Base-by-base conservation (phyloP, 2,888 invertebrate genomes). In the Clanis bilineata region DNA sequence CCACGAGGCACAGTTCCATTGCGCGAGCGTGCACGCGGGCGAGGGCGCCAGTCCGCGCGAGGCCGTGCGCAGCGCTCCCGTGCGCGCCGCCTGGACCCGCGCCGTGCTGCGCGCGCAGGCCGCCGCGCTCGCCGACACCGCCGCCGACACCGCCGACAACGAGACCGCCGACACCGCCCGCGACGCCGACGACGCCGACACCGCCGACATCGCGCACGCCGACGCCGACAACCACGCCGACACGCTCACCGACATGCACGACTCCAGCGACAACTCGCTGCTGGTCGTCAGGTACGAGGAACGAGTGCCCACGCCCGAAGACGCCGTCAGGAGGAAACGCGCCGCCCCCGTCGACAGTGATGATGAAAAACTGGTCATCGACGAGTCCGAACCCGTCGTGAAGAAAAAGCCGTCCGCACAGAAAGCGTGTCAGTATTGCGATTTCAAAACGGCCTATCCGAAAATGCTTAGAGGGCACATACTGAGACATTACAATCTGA, bases 1-100 rank as follows among this genome's bases (percentile, higher is more conserved):
- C 67, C 90, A 91, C 67, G 86, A 88, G 64, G 90, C 88, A 1
- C 90, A 86, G 71, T 85, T 82, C 61, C 92, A 92, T 65, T 85
- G 89, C 63, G 83, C 80, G 64, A 80, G 77, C 28, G 66, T 54
- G 0, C 88, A 89, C 62, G 64, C 63, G 0, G 75, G 74, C 0
- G 68, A 57, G 23, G 57, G 71, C 0, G 72, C 87, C 0, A 71
- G 82, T 0, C 86, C 87, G 0, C 66, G 70, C 1, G 89, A 86
- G 62, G 86, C 85, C 0, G 63, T 77, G 1, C 67, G 89, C 2
- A 85, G 86, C 56, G 72, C 80, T 0, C 44, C 61, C 0, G 57
- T 80, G 22, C 77, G 90, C 1, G 61, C 77, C 1, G 77, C 82
- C 0, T 91, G 91, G 91, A 64, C 87, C 3, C 54, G 71, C 0